A percentile compares a stretch with the other conserved stretches of the same genome.
phyloP scores from a whole-genome alignment of 2,797 vertebrate genomes.

The Paratrypauchen microcephalus region DNA sequence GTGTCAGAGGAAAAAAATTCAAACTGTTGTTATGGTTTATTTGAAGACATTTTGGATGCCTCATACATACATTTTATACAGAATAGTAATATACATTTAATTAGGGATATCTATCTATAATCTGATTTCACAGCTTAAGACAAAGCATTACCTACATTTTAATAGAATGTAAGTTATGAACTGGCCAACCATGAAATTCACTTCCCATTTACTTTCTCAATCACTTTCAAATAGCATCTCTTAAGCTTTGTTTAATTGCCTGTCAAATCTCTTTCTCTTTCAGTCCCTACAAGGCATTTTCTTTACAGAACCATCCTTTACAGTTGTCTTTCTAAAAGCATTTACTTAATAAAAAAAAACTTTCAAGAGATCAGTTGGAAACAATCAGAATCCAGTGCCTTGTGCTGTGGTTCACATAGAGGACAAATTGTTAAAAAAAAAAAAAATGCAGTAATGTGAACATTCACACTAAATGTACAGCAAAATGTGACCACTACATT shows the following conservation, averaged over 20 bases:
- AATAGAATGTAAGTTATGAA: slow-evolving; percentile 58
- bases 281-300: slow-evolving; percentile 38
- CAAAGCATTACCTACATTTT: slow-evolving; percentile 21
- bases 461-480: slow-evolving; percentile 29
- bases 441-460: not conserved
- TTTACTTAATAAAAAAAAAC: slow-evolving; percentile 33
- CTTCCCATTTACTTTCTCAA: slow-evolving; percentile 67
- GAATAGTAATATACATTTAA: not conserved
- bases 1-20: not conserved
- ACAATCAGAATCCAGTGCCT: slow-evolving; percentile 30
- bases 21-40: slow-evolving; percentile 1
- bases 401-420: slow-evolving; percentile 17
- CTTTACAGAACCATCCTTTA: slow-evolving; percentile 38
- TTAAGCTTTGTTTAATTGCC: slow-evolving; percentile 28
- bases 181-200: slow-evolving; percentile 59
- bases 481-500: slow-evolving; percentile 22
- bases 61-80: slow-evolving; percentile 5
- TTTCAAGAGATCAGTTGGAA: slow-evolving; percentile 41
- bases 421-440: slow-evolving; percentile 9
- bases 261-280: slow-evolving; percentile 43
- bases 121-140: slow-evolving; percentile 31
- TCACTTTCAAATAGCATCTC: slow-evolving; percentile 62
- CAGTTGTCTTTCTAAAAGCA: slow-evolving; percentile 45
- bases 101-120: slow-evolving; percentile 12
- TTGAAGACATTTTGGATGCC: not conserved